Evolutionary conservation across 1,140 invertebrate species (phyloP), one percentile per base, ranked within the genome.

Genomic region (Bombus superbus): DNA sequence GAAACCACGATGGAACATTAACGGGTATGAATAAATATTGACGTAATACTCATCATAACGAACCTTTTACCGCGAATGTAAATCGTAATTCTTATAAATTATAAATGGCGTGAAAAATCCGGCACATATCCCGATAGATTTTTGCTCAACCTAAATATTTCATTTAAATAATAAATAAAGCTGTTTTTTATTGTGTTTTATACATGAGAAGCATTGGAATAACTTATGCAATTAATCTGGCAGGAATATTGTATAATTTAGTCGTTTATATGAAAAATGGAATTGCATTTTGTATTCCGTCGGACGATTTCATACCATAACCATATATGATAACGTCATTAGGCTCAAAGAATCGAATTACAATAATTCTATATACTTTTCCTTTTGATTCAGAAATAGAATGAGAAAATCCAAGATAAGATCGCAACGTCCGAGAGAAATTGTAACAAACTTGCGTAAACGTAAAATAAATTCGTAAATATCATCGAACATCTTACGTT

Each of bases 251-350:
- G n/a, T 28, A 18, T 13, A 10, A 15, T 18, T 42, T 38, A 25
- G 1, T 25, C 22, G 35, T 68, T 74, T 47, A 25, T 5, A 2
- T 18, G 42, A 15, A 9, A n/a, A 42, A 38, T 42, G 9, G 28
- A 68, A 66, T 47, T 68, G 32, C 32, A 47, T n/a, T 79, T 15
- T 44, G 1, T 15, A 75, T 28, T 64, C 81, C 81, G 81, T 74
- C 81, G 81, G 81, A 44, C 22, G 15, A 57, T 40, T 71, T 57
- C 10, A 3, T 2, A 22, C 47, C 47, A 42, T 35, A 22, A 13
- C 57, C 11, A 10, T 38, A 4, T 53, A 32, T 44, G 10, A 32
- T 28, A 38, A 64, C 11, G 8, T 42, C 40, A 78, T 38, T 32
- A 10, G 18, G 1, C 28, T 22, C 9, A 8, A 32, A 64, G 10